Percentiles rank a stretch among this genome's conserved stretches.
phyloP scores from a whole-genome alignment of 2,888 invertebrate genomes.

The Agrochola circellaris region DNA sequence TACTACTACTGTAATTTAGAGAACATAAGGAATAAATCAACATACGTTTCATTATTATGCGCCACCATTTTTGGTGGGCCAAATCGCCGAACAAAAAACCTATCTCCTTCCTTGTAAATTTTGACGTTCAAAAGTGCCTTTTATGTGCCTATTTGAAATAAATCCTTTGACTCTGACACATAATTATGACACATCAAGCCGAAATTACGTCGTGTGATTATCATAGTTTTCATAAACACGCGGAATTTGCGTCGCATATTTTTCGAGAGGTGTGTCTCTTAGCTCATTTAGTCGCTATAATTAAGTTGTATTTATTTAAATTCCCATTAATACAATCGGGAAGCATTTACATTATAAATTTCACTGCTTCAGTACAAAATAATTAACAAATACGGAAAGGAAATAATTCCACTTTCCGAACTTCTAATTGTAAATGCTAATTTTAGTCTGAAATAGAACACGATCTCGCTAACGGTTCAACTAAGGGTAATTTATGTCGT shows the following conservation, averaged over 20 bases:
- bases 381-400: constrained; percentile 11
- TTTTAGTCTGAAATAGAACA: constrained; percentile 37
- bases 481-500: constrained; percentile 36
- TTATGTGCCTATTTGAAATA: not conserved
- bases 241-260: not conserved
- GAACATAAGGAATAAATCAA: too few relatives aligned
- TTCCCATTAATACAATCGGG: not conserved
- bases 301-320: not conserved
- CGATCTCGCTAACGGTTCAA: constrained; percentile 25
- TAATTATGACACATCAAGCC: not conserved
- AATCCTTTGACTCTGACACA: too few relatives aligned
- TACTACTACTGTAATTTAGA: too few relatives aligned
- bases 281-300: not conserved
- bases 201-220: not conserved
- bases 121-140: not conserved
- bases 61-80: too few relatives aligned
- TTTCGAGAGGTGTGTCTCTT: not conserved
- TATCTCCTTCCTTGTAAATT: not conserved
- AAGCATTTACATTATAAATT: constrained; percentile 25
- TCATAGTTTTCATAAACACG: not conserved
- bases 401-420: constrained; percentile 21
- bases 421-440: constrained; percentile 30
- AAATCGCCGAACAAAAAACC: too few relatives aligned
- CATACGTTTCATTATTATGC: too few relatives aligned
- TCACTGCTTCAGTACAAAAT: constrained; percentile 17